Base-by-base conservation (phyloP, 2,888 invertebrate genomes). In the Melitaea athalia region DNA sequence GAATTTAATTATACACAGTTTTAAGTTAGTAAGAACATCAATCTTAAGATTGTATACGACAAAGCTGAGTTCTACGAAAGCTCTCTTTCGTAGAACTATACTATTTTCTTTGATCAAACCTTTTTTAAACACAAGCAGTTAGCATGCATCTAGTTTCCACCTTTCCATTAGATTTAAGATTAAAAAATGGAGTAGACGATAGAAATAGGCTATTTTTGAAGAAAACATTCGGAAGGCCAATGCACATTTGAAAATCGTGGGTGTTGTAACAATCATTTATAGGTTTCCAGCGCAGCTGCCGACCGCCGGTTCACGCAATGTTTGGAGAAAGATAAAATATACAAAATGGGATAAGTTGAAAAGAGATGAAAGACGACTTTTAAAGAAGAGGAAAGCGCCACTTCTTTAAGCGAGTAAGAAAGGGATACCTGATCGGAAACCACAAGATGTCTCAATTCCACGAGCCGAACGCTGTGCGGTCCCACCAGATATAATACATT, bases 371-470 rank as follows among this genome's bases (percentile, higher is more conserved):
- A 78, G 73, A 82, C 84, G 81, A 85, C 86, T 85, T 82, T 55
- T 83, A 83, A 82, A 84, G 91, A 92, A 85, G 85, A 87, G 90
- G 90, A 91, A 85, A 83, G 89, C 84, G 79, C 79, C 78, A 75
- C 78, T 76, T 78, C 74, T 74, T 80, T 76, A 74, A 70, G 71
- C 77, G 76, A 76, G 91, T 77, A 76, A 77, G 85, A 92, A 85
- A 86, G 86, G 82, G 92, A 92, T 81, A 82, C 76, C 79, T 79
- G 85, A 91, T 92, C 91, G 91, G 91, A 92, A 92, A 92, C 92
- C 91, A 92, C 92, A 92, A 91, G 92, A 92, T 92, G 91, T 92
- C 92, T 92, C 90, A 92, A 92, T 92, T 92, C 92, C 89, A 89
- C 86, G 88, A 89, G 87, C 85, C 86, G 80, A 90, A 86, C 84